Evolutionary conservation across 2,888 invertebrate genomes (phyloP).

Genomic region (Steinernema hermaphroditum): DNA sequence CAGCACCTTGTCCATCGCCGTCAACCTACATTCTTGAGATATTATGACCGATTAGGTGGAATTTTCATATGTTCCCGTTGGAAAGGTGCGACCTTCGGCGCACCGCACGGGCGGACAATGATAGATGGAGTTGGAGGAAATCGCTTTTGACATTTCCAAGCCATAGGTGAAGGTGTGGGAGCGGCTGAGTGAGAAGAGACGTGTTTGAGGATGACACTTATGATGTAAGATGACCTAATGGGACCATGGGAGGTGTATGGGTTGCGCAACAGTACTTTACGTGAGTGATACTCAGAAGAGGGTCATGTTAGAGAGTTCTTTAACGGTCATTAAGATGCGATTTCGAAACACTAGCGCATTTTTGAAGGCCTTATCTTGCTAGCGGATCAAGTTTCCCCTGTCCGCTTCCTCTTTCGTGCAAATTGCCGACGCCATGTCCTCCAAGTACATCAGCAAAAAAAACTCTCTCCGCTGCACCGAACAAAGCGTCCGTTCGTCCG

Average conservation of each 20-base stretch:
- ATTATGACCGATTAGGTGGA: constrained; percentile 10
- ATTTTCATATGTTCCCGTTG: not conserved
- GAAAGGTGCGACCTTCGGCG: not conserved
- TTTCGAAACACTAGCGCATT: too few relatives aligned
- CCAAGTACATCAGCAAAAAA: constrained; percentile 15
- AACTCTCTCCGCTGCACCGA: not conserved
- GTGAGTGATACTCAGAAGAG: not conserved
- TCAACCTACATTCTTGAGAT: constrained; percentile 26
- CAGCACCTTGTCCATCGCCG: not conserved
- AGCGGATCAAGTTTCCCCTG: not conserved
- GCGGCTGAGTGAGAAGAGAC: too few relatives aligned
- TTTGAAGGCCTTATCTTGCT: too few relatives aligned
- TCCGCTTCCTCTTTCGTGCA: not conserved
- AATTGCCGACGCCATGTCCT: not conserved
- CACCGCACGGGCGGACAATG: not conserved
- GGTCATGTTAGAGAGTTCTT: not conserved
- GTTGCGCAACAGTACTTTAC: not conserved
- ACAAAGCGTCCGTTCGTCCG: constrained; percentile 12
- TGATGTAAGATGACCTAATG: constrained; percentile 9
- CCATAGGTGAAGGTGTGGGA: too few relatives aligned
- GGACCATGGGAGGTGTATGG: not conserved
- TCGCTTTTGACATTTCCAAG: not conserved
- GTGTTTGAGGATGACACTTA: constrained; percentile 19
- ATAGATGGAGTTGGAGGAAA: not conserved
- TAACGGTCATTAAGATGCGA: too few relatives aligned